These are phyloP conservation scores for Lasioglossum leucozonium DNA, from an alignment of 2,888 invertebrate species.

Conservation along the genomic window DNA sequence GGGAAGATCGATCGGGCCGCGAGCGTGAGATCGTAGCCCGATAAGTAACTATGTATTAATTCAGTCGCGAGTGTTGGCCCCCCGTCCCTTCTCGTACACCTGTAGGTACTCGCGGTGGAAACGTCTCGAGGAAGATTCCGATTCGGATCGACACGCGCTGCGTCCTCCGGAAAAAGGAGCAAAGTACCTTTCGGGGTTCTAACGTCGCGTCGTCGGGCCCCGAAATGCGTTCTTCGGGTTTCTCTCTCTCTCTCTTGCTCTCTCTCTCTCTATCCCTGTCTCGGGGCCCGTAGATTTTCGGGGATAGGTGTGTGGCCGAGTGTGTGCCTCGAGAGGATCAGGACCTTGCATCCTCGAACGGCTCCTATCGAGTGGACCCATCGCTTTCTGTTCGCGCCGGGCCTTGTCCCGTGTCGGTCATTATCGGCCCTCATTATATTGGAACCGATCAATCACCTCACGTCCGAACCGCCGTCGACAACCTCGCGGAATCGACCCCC, in stretches of 20 bases:
- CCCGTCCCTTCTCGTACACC: conserved; percentile 3
- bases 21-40: conserved; percentile 13
- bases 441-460: conserved; percentile 83
- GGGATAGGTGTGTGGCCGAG: conserved; percentile 36
- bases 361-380: conserved; percentile 77
- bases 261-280: neutral
- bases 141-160: conserved; percentile 49
- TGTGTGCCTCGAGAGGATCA: conserved; percentile 45
- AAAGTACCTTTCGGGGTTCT: conserved; percentile 4
- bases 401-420: conserved; percentile 83
- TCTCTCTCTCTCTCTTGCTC: neutral
- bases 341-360: conserved; percentile 58
- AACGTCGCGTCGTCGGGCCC: neutral
- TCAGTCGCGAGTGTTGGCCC: conserved; percentile 21
- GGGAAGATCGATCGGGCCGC: conserved; percentile 18
- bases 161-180: conserved; percentile 27
- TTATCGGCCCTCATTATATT: conserved; percentile 84
- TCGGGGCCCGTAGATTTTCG: conserved; percentile 41
- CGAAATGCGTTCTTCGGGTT: neutral
- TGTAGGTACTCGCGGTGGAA: neutral
- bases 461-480: conserved; percentile 72
- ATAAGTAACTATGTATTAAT: conserved; percentile 45
- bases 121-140: conserved; percentile 25
- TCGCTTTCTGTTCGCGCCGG: conserved; percentile 79
- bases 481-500: conserved; percentile 62